A percentile compares a stretch with the other conserved stretches of the same genome.
These are phyloP conservation scores for Lasiurus borealis DNA, from an alignment of 2,113 vertebrate genomes.

Conservation along the genomic window DNA sequence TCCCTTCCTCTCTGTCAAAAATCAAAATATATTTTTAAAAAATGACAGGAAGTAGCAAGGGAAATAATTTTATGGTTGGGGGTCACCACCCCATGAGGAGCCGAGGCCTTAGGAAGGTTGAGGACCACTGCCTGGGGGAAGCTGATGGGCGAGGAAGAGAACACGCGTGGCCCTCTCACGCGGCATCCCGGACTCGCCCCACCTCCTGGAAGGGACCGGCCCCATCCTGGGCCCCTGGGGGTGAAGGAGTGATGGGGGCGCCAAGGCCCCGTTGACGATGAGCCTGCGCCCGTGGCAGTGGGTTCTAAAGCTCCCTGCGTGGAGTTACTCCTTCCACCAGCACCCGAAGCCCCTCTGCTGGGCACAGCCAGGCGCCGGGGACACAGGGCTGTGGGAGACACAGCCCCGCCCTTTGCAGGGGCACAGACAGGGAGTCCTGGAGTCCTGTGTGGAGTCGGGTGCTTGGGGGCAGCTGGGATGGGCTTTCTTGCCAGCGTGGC, in stretches of 20 bases:
- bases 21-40: too few species aligned
- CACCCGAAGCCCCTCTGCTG: neutral
- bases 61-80: too few species aligned
- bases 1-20: too few species aligned
- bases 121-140: neutral
- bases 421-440: neutral
- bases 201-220: accelerated
- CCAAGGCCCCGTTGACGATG: accelerated
- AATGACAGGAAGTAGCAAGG: too few species aligned
- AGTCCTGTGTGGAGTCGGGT: neutral
- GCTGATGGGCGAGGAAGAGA: neutral
- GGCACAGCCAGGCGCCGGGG: neutral
- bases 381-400: too few species aligned
- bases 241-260: accelerated
- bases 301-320: neutral
- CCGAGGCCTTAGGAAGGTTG: too few species aligned
- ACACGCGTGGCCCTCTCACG: neutral
- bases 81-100: too few species aligned
- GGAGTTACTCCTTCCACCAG: neutral
- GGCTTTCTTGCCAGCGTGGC: neutral
- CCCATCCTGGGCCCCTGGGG: neutral
- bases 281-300: neutral
- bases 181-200: neutral
- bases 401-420: neutral
- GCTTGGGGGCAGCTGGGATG: neutral